Conservation (phyloP, 2,113 vertebrate genomes). For the Cebus imitator region DNA sequence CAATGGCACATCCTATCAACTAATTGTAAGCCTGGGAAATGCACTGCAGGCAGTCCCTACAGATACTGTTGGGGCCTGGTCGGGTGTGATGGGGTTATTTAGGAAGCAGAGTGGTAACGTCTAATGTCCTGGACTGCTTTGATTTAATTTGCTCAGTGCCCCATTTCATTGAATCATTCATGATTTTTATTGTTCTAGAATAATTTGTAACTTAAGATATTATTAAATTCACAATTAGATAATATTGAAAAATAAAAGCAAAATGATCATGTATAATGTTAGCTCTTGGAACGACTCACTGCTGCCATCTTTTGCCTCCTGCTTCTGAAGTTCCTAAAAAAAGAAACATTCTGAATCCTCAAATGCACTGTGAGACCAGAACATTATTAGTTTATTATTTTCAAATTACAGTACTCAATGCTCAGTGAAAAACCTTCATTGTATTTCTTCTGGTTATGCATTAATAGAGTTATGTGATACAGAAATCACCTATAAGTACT, state of each 20-base stretch:
- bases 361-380: not conserved
- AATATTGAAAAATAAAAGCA: not conserved
- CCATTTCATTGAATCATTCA: not conserved
- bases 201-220: constrained; percentile 16
- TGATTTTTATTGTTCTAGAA: not conserved
- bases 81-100: fast-evolving
- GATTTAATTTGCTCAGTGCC: not conserved
- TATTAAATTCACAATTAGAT: constrained; percentile 31
- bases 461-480: not conserved
- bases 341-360: not conserved
- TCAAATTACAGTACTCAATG: not conserved
- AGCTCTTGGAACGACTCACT: constrained; percentile 76
- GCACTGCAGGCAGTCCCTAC: not conserved
- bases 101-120: not conserved
- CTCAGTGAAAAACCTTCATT: not conserved
- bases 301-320: constrained; percentile 86
- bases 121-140: no score
- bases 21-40: not conserved
- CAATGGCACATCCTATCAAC: not conserved
- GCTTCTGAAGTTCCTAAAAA: not conserved
- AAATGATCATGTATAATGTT: not conserved
- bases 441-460: not conserved
- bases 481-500: not conserved
- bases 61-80: not conserved
- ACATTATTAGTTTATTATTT: not conserved